phyloP scores from a whole-genome alignment of 2,797 vertebrate species.

The Rhynchonycteris naso region DNA sequence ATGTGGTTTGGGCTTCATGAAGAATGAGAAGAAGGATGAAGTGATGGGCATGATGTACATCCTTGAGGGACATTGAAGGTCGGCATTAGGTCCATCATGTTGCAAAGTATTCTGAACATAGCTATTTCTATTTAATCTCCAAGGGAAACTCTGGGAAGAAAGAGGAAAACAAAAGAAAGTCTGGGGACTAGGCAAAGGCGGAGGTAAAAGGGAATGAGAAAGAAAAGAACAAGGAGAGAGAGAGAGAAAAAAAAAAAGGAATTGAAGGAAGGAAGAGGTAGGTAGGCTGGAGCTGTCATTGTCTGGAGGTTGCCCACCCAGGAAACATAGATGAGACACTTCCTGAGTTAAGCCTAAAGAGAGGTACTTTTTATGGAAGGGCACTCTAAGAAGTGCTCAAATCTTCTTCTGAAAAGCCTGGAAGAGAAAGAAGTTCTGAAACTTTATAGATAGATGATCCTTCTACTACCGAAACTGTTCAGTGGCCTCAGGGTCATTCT shows the following conservation, averaged over 20 bases:
- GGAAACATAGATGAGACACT: not conserved
- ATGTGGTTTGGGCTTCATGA: not conserved
- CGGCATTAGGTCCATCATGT: not conserved
- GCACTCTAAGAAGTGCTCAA: not conserved
- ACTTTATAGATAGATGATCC: not conserved
- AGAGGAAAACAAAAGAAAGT: not conserved
- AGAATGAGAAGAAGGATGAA: not conserved
- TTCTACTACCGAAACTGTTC: not conserved
- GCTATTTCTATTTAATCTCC: constrained; percentile 38
- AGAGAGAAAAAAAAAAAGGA: not conserved
- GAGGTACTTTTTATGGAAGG: not conserved
- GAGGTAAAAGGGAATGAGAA: not conserved
- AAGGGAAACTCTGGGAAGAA: constrained; percentile 24
- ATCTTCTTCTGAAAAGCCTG: not conserved
- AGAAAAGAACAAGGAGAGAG: not conserved
- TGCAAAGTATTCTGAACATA: not conserved
- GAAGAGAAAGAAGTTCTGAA: not conserved
- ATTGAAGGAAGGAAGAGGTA: not conserved
- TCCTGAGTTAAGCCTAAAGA: not conserved
- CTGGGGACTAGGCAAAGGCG: not conserved
- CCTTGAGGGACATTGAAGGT: not conserved
- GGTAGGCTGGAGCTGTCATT: not conserved
- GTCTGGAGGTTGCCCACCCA: not conserved
- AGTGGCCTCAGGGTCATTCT: not conserved
- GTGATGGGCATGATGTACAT: no score